Percentiles rank a stretch among this genome's conserved stretches.
These are phyloP conservation scores for Microctonus aethiopoides DNA, from an alignment of 2,888 invertebrate species.

Conservation along the genomic window DNA sequence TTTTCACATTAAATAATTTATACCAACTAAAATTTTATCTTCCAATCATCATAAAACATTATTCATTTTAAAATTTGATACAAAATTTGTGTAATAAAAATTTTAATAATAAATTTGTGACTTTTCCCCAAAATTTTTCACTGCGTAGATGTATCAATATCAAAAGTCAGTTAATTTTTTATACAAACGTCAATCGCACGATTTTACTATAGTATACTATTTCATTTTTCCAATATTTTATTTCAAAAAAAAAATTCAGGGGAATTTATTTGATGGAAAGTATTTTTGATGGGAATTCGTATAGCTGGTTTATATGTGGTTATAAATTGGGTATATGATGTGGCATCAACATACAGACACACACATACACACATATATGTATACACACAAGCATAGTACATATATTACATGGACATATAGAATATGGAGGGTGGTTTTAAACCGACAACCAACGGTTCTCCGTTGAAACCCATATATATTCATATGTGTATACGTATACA, in stretches of 20 bases:
- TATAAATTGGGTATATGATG: constrained; percentile 3
- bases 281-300: constrained; percentile 2
- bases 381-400: no score
- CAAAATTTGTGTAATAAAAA: no score
- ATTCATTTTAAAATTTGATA: no score
- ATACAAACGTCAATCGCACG: not conserved
- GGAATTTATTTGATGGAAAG: not conserved
- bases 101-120: no score
- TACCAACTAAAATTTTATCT: no score
- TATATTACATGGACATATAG: no score
- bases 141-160: not conserved
- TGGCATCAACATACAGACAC: not conserved
- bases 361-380: no score
- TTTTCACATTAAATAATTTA: no score
- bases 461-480: not conserved
- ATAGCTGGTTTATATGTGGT: not conserved
- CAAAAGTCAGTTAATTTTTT: not conserved
- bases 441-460: constrained; percentile 5
- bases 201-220: no score
- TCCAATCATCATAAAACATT: no score
- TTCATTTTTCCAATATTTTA: constrained; percentile 20
- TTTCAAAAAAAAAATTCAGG: not conserved
- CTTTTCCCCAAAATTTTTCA: no score
- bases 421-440: constrained; percentile 5
- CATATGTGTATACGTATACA: not conserved